phyloP scores from a whole-genome alignment of 2,888 invertebrate genomes.

The Odontomyia ornata region DNA sequence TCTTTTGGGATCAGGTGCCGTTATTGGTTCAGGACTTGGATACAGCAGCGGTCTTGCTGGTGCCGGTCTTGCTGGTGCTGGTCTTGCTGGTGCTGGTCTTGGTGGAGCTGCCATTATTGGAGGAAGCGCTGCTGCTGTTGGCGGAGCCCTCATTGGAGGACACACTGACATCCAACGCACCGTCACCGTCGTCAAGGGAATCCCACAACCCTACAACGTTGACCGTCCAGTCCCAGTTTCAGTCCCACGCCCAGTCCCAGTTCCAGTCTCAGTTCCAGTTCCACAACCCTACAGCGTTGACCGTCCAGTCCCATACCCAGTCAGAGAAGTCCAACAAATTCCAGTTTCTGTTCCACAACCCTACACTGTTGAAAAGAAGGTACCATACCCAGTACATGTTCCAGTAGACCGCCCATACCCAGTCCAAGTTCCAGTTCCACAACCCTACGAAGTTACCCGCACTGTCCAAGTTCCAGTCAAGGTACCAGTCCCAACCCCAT shows the following conservation, averaged over 20 bases:
- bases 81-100: constrained; percentile 47
- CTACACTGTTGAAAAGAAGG: constrained; percentile 69
- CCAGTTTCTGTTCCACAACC: constrained; percentile 70
- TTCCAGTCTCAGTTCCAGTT: constrained; percentile 66
- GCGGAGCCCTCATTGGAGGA: constrained; percentile 60
- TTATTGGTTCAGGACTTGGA: constrained; percentile 55
- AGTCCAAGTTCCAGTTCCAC: constrained; percentile 80
- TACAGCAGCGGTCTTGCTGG: constrained; percentile 58
- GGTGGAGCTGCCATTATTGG: constrained; percentile 59
- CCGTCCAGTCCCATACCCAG: constrained; percentile 70
- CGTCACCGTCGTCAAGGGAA: constrained; percentile 77
- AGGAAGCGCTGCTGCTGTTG: constrained; percentile 59
- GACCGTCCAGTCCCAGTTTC: constrained; percentile 70
- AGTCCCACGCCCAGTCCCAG: constrained; percentile 72
- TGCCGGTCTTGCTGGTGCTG: neutral
- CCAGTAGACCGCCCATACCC: constrained; percentile 81
- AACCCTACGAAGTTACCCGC: constrained; percentile 83
- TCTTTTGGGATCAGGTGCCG: constrained; percentile 7
- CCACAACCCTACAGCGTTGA: constrained; percentile 62
- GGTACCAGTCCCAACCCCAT: constrained; percentile 65
- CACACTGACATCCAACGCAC: constrained; percentile 72
- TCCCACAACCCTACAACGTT: constrained; percentile 78
- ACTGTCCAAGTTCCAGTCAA: constrained; percentile 70
- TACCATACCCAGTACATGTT: constrained; percentile 70
- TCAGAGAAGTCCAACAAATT: constrained; percentile 69